Percentiles rank a stretch among this genome's conserved stretches.
Conservation (phyloP, 2,888 invertebrate genomes). For the Athetis lepigone region DNA sequence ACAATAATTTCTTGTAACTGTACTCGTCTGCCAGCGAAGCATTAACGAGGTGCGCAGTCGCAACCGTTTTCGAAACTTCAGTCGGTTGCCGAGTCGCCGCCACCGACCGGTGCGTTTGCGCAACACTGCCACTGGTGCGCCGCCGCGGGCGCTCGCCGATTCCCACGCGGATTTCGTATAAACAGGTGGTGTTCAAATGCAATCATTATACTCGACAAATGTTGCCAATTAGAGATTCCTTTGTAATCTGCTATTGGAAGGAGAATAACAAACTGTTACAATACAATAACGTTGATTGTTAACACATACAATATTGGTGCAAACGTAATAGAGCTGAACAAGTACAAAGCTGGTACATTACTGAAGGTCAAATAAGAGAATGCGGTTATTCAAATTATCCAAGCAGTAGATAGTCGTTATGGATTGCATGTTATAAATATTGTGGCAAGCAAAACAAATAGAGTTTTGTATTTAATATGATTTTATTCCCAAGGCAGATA, state of each 20-base stretch:
- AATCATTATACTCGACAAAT: constrained; percentile 76
- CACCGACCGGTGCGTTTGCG: constrained; percentile 75
- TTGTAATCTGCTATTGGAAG: constrained; percentile 63
- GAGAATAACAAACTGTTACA: constrained; percentile 51
- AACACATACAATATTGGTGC: constrained; percentile 55
- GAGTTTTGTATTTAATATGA: constrained; percentile 28
- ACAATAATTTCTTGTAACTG: constrained; percentile 61
- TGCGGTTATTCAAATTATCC: constrained; percentile 62
- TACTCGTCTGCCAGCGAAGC: constrained; percentile 63
- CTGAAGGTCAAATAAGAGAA: constrained; percentile 63
- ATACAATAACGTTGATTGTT: constrained; percentile 59
- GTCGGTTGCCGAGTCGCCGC: constrained; percentile 60
- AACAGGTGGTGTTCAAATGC: constrained; percentile 83
- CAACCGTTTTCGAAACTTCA: constrained; percentile 74
- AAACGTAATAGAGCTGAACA: constrained; percentile 49
- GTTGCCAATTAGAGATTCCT: constrained; percentile 73
- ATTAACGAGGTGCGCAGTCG: constrained; percentile 67
- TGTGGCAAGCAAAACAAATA: constrained; percentile 40
- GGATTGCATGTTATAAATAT: constrained; percentile 48
- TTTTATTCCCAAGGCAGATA: constrained; percentile 38
- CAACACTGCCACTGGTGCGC: constrained; percentile 71
- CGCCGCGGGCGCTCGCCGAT: constrained; percentile 77
- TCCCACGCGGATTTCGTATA: constrained; percentile 90
- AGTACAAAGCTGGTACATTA: constrained; percentile 40
- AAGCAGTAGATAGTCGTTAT: constrained; percentile 47